phyloP scores from a whole-genome alignment of 2,113 vertebrate species.

The Dendrocopos noguchii region DNA sequence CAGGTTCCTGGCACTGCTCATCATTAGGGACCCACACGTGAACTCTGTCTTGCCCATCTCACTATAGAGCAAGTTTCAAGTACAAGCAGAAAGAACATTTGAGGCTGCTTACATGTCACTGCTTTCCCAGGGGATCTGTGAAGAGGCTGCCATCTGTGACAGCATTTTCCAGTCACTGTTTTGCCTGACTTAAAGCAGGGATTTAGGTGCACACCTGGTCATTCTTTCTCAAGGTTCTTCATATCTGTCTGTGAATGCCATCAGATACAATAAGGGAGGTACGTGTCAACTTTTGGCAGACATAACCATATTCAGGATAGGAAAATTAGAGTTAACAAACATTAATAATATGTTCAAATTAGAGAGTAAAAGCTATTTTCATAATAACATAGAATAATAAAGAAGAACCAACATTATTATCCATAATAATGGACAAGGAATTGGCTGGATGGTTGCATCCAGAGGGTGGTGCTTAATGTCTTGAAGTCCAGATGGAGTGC shows the following conservation, averaged over 20 bases:
- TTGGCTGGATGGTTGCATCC: too few relatives aligned
- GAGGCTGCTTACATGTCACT: not conserved
- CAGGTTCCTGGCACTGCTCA: not conserved
- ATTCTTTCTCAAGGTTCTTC: not conserved
- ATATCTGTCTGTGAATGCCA: not conserved
- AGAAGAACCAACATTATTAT: constrained; percentile 20
- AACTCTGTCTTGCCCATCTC: accelerated
- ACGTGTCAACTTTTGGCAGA: not conserved
- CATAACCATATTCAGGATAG: not conserved
- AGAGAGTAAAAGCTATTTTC: constrained; percentile 35
- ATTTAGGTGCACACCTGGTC: accelerated
- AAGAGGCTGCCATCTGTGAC: not conserved
- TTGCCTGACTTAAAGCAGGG: not conserved
- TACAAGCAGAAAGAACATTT: not conserved
- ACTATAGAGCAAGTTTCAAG: not conserved
- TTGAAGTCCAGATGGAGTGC: too few relatives aligned
- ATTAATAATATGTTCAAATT: constrained; percentile 31
- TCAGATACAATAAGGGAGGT: not conserved
- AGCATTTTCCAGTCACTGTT: not conserved
- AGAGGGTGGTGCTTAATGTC: too few relatives aligned
- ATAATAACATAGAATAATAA: not conserved
- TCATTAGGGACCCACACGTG: accelerated
- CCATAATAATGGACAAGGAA: not conserved
- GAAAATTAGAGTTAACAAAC: constrained; percentile 37
- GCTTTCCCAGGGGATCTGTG: not conserved